Conservation (phyloP, 2,797 vertebrate species). For the Sebastolobus alascanus region DNA sequence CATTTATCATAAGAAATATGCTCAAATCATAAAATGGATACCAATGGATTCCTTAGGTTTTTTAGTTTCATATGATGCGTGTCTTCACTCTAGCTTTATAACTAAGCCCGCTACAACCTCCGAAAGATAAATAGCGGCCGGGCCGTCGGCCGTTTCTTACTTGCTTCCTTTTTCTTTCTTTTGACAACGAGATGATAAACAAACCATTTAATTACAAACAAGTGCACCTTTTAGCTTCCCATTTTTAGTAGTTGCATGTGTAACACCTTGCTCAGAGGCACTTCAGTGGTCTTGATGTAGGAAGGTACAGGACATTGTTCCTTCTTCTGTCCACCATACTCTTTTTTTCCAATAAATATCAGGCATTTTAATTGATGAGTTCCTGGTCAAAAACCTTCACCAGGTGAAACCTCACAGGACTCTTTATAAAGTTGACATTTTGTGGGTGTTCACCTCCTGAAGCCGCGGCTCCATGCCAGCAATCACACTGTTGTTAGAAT, state of each 20-base stretch:
- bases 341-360: background rate
- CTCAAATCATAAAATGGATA: too few relatives aligned
- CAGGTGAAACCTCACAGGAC: slow-evolving; percentile 34
- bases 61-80: too few relatives aligned
- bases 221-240: background rate
- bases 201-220: background rate
- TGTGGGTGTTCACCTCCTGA: slow-evolving; percentile 47
- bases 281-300: background rate
- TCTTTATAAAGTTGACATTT: slow-evolving; percentile 29
- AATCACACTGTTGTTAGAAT: slow-evolving; percentile 48
- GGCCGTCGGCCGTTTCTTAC: background rate
- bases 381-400: background rate
- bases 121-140: too few relatives aligned
- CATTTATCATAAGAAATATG: too few relatives aligned
- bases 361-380: background rate
- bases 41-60: too few relatives aligned
- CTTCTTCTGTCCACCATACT: background rate
- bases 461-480: slow-evolving; percentile 41
- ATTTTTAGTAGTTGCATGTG: background rate
- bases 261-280: background rate
- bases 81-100: too few relatives aligned
- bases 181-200: background rate
- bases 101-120: accelerated
- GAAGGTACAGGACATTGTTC: background rate
- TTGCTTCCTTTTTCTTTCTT: background rate